Evolutionary conservation across 2,888 invertebrate genomes (phyloP), one percentile per base, ranked within the genome.

Genomic region (Sesia apiformis): DNA sequence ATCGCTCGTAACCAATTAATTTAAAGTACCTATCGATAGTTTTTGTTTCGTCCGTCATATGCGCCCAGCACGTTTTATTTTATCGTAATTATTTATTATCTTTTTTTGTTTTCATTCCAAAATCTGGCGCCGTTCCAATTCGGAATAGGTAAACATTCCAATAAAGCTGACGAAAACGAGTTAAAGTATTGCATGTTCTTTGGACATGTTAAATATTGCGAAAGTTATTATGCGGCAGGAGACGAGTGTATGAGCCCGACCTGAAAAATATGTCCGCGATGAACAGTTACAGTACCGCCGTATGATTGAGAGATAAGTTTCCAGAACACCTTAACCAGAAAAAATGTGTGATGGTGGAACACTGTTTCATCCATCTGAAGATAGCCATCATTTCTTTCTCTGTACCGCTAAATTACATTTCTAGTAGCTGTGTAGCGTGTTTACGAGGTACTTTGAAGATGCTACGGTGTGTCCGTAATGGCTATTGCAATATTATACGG

Each of bases 381-480:
- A 87, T 85, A 79, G 79, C 72, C 74, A 85, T 87, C 84, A 72
- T 74, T 78, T 81, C 74, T 83, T 85, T 85, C 85, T 77, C 75
- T 71, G 86, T 87, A 84, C 87, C 84, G 87, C 87, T 86, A 88
- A 85, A 87, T 85, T 81, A 82, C 85, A 78, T 78, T 84, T 85
- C 84, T 87, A 88, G 87, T 85, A 85, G 88, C 85, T 74, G 78
- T 78, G 80, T 78, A 80, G 77, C 81, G 76, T 82, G 80, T 87
- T 88, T 88, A 88, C 81, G 86, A 86, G 81, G 80, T 74, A 82
- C 83, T 86, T 86, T 79, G 78, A 81, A 83, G 86, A 88, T 84
- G 84, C 78, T 76, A 78, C 81, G 73, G 76, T 83, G 78, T 81
- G 78, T 76, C 79, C 76, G 78, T 84, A 85, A 85, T 85, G 84